Evolutionary conservation across 2,113 vertebrate genomes (phyloP).

Genomic region (Sisor rabdophorus): DNA sequence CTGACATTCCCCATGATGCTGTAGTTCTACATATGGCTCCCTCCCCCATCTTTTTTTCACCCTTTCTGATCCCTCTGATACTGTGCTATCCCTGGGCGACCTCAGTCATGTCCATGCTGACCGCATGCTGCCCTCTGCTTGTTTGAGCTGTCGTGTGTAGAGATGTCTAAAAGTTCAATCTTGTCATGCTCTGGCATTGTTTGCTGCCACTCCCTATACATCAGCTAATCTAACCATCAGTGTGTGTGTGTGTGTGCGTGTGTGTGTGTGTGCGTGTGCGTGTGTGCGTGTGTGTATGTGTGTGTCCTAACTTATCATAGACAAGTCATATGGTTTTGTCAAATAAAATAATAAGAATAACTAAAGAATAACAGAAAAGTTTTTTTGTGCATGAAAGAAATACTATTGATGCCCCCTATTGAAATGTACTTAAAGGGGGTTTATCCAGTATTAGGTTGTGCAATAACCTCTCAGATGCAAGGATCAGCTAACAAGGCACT

Average conservation of each 20-base stretch:
- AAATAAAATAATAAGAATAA: neutral
- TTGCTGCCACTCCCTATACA: constrained; percentile 65
- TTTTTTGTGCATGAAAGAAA: neutral
- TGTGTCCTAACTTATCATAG: constrained; percentile 9
- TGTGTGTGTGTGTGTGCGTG: constrained; percentile 36
- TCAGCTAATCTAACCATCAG: constrained; percentile 57
- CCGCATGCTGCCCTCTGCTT: constrained; percentile 68
- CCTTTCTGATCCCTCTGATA: constrained; percentile 53
- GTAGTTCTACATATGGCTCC: constrained; percentile 49
- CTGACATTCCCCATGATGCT: constrained; percentile 69
- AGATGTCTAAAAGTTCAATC: constrained; percentile 72
- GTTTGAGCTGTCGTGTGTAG: constrained; percentile 65
- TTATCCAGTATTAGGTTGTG: too few species aligned
- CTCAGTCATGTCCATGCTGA: constrained; percentile 68
- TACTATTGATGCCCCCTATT: neutral
- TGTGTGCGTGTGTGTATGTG: neutral
- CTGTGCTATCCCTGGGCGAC: constrained; percentile 63
- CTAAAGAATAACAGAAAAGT: neutral
- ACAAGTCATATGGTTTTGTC: neutral
- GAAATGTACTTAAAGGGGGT: too few species aligned
- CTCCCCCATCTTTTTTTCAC: constrained; percentile 20
- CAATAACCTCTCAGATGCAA: too few species aligned
- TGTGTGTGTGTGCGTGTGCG: constrained; percentile 1
- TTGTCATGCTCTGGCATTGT: constrained; percentile 62
- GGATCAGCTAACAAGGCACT: too few species aligned